A percentile compares a stretch with the other conserved stretches of the same genome.
Evolutionary conservation across 1,140 invertebrate species (phyloP).

Genomic region (Mycetomoellerius zeteki): DNA sequence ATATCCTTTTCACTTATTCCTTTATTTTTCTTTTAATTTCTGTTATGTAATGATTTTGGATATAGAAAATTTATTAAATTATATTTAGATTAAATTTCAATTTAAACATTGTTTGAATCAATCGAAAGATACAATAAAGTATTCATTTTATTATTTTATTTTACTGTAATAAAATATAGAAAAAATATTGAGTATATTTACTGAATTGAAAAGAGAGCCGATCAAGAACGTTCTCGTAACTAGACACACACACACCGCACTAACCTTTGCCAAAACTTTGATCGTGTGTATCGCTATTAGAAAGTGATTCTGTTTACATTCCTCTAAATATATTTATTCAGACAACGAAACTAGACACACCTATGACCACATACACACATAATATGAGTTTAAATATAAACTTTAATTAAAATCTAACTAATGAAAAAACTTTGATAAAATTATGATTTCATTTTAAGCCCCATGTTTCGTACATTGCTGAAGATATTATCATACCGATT

Average conservation of each 20-base stretch:
- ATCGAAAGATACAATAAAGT: neutral
- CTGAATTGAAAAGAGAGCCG: constrained; percentile 67
- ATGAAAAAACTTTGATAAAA: neutral
- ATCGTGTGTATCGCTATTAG: constrained; percentile 38
- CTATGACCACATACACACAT: neutral
- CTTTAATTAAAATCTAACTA: neutral
- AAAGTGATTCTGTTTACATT: constrained; percentile 48
- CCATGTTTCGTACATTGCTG: neutral
- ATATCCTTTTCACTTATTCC: neutral
- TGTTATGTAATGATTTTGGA: neutral
- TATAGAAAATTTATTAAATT: constrained; percentile 6
- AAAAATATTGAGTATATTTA: neutral
- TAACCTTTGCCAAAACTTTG: constrained; percentile 74
- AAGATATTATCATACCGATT: neutral
- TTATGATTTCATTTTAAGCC: neutral
- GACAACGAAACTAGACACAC: neutral
- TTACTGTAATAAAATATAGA: neutral
- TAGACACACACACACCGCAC: constrained; percentile 72
- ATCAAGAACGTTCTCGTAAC: constrained; percentile 78
- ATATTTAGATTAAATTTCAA: neutral
- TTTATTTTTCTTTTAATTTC: neutral
- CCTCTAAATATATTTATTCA: neutral
- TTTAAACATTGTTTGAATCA: neutral
- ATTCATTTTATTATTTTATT: neutral
- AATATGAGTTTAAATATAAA: neutral